phyloP scores from a whole-genome alignment of 2,113 vertebrate genomes.

The Mirounga angustirostris region DNA sequence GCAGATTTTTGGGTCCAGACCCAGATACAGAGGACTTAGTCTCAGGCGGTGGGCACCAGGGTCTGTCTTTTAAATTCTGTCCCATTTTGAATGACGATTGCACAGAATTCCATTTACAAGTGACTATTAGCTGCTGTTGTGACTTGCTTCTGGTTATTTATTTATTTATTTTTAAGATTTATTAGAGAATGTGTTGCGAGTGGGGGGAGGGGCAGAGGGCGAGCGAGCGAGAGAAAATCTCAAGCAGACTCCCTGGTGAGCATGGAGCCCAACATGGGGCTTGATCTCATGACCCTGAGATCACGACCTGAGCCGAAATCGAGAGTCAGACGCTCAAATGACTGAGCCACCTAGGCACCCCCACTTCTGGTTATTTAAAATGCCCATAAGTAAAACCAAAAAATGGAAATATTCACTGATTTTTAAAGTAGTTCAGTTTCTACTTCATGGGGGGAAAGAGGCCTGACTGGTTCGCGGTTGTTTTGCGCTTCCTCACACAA shows the following conservation, averaged over 20 bases:
- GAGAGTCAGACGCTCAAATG: too few relatives aligned
- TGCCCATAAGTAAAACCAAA: slow-evolving; percentile 10
- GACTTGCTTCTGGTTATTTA: background rate
- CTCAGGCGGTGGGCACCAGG: background rate
- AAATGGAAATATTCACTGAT: background rate
- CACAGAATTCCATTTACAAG: background rate
- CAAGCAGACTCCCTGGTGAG: background rate
- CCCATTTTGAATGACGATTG: background rate
- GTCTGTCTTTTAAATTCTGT: background rate
- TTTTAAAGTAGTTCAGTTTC: background rate
- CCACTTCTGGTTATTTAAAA: background rate
- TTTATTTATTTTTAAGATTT: background rate
- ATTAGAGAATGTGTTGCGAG: background rate
- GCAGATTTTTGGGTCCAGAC: background rate
- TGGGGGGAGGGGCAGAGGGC: background rate
- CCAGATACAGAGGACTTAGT: background rate
- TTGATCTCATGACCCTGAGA: background rate
- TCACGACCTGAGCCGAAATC: background rate
- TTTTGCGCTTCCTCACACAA: background rate
- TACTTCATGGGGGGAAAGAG: background rate
- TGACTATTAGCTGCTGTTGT: background rate
- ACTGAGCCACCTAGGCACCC: background rate
- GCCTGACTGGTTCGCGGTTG: background rate
- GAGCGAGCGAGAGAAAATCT: background rate
- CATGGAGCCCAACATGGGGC: background rate